Evolutionary conservation across 2,888 invertebrate species (phyloP).

Genomic region (Sphecodes monilicornis): DNA sequence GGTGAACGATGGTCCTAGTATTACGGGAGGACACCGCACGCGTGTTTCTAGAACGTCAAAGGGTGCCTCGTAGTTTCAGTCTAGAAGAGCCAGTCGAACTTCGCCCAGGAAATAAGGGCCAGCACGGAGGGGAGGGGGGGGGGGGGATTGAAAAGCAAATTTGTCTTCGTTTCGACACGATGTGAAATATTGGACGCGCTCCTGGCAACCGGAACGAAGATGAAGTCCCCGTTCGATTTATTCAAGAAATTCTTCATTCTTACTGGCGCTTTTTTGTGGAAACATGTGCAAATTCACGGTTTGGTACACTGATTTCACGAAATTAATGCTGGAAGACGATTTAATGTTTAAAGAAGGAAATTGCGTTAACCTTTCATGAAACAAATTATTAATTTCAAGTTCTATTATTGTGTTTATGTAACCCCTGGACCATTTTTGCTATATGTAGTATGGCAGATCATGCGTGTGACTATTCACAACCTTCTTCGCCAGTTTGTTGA

Average conservation of each 20-base stretch:
- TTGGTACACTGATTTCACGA: not conserved
- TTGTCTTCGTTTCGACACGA: constrained; percentile 5
- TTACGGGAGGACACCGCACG: constrained; percentile 18
- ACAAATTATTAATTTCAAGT: too few relatives aligned
- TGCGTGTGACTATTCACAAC: too few relatives aligned
- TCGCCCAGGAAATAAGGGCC: not conserved
- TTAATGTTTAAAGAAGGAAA: not conserved
- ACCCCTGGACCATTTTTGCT: too few relatives aligned
- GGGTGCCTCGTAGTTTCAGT: not conserved
- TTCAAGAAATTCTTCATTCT: not conserved
- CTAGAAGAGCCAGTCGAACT: not conserved
- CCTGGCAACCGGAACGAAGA: not conserved
- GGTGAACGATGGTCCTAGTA: constrained; percentile 46
- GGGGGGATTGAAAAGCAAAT: not conserved
- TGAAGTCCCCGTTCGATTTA: not conserved
- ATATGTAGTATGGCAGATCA: too few relatives aligned
- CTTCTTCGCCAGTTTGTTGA: too few relatives aligned
- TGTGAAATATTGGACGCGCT: not conserved
- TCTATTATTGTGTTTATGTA: too few relatives aligned
- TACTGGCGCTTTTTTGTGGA: not conserved
- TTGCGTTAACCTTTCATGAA: too few relatives aligned
- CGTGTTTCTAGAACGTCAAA: constrained; percentile 2
- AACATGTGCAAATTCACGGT: not conserved
- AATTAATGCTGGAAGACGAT: not conserved
- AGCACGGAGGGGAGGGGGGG: not conserved